A percentile compares a stretch with the other conserved stretches of the same genome.
Conservation (phyloP, 2,888 invertebrate genomes). For the Protula sp. region DNA sequence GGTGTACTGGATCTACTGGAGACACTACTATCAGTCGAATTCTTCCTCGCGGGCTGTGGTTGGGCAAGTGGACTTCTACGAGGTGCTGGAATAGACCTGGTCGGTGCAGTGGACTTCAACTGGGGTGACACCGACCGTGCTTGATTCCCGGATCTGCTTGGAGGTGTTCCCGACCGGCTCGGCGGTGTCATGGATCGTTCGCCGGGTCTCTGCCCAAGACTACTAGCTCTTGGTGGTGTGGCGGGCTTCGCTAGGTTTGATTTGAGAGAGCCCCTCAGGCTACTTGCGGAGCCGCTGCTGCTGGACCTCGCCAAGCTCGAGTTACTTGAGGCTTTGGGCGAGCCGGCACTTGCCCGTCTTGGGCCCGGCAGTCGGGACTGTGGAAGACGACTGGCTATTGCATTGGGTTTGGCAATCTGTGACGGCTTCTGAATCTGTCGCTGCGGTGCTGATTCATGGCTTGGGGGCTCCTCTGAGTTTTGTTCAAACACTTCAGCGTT, state of each 20-base stretch:
- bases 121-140: not conserved
- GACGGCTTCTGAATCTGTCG: not conserved
- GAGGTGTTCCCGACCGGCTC: too few relatives aligned
- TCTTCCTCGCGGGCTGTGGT: too few relatives aligned
- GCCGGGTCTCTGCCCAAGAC: not conserved
- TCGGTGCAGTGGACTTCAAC: not conserved
- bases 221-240: not conserved
- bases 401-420: not conserved
- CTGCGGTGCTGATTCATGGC: not conserved
- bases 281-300: not conserved
- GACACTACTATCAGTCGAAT: too few relatives aligned
- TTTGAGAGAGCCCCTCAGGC: not conserved
- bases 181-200: slow-evolving; percentile 5
- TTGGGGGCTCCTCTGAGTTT: not conserved
- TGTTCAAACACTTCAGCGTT: too few relatives aligned
- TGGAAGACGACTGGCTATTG: not conserved
- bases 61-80: too few relatives aligned
- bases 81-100: too few relatives aligned
- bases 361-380: not conserved
- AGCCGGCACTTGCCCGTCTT: not conserved
- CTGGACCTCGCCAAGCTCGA: not conserved
- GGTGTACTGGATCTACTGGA: not conserved
- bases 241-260: not conserved
- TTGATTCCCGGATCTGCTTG: too few relatives aligned
- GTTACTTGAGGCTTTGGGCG: not conserved